Base-by-base conservation (phyloP, 2,888 invertebrate genomes). In the Girardia tigrina region DNA sequence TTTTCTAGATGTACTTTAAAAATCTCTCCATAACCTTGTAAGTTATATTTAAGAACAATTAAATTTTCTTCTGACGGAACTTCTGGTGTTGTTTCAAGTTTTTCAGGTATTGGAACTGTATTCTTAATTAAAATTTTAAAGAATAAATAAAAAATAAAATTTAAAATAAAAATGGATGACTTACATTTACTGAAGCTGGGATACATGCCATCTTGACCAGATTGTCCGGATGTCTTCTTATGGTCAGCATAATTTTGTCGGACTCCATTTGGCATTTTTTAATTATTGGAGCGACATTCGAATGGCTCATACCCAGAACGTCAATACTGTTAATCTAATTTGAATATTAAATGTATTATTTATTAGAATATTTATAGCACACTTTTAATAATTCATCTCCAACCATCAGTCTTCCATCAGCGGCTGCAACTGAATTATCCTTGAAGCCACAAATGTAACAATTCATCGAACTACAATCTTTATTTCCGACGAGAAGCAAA, bases 361-460 rank as follows among this genome's bases (percentile, higher is more conserved):
- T 70, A 6, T 8, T 14, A 12, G 8, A 28, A 71, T 71, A 6
- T n/a, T n/a, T 42, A 42, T 42, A 42, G 42, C 14, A 42, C 26
- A 92, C 92, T 89, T 94, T 94, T 42, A 94, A 86, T 79, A 97
- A 90, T 85, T 97, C 94, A 83, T 98, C 98, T 0, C 94, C 95
- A 23, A 94, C 89, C 82, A 89, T 88, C 36, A 98, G 88, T 6
- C 90, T 88, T 8, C 83, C 83, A 78, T 83, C 83, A 4, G 89
- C 88, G 78, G 87, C 88, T 1, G 92, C 90, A 0, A 90, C 87
- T 16, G 94, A 94, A 1, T 89, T 89, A 0, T 93, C 91, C 84
- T 94, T 90, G 75, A 98, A 87, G n/a, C 94, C 95, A 80, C 93
- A 94, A 28, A 98, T 89, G 85, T 94, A 94, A 77, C 94, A 94